Base-by-base conservation (phyloP, 2,113 vertebrate genomes). In the Sinocyclocheilus rhinocerous region DNA sequence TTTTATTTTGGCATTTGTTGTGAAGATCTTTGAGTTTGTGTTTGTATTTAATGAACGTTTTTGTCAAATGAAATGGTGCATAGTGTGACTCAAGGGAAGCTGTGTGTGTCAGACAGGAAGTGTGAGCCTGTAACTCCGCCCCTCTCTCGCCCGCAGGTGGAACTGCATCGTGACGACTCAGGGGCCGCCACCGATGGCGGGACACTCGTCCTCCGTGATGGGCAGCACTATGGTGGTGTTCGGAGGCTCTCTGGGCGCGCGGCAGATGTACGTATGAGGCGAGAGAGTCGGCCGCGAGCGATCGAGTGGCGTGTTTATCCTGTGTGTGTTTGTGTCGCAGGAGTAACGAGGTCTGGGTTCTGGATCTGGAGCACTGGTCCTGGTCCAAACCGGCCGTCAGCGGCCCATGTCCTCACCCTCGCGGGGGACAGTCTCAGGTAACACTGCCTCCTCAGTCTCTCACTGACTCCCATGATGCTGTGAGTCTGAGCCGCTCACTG, bases 161-260 rank as follows among this genome's bases (percentile, higher is more conserved):
- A 99, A 99, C 91, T 99, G 98, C 89, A 97, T 99, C 10, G 98
- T 99, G 76, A 99, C 98, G 2, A 98, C 97, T 4, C 97, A 97
- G 0, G 98, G 98, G 20, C 98, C 98, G 55, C 98, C 97, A 59
- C 98, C 98, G 9, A 99, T 99, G 98, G 98, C 98, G 0, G 98
- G 98, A 48, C 98, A 99, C 87, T 99, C 98, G 22, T 98, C 97
- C 22, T 99, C 98, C 11, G 98, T 99, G 33, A 97, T 99, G 0
- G 94, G 95, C 24, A 97, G 97, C 91, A 96, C 95, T 61, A 99
- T 99, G 98, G 96, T 99, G 6, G 98, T 99, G 88, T 99, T 99
- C 3, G 98, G 98, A 22, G 98, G 98, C 13, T 99, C 98, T 0
- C 93, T 99, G 0, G 98, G 98, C 81, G 98, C 98, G 6, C 94